These are phyloP conservation scores for Synergus gifuensis DNA, from an alignment of 2,888 invertebrate species.

Conservation along the genomic window DNA sequence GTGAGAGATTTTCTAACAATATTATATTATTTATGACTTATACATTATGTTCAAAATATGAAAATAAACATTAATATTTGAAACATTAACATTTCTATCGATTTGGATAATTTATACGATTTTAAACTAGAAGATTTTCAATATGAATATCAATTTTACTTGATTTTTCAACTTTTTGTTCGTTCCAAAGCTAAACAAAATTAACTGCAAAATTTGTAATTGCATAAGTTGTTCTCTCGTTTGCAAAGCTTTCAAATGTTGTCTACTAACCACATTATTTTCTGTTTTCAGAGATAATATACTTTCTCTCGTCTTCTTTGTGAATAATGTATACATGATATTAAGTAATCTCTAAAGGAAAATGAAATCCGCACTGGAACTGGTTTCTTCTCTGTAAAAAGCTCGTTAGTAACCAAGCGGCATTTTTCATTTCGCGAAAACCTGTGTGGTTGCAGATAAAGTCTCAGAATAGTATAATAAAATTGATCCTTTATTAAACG, in stretches of 20 bases:
- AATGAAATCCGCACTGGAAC: neutral
- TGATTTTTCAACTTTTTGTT: neutral
- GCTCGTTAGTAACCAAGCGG: neutral
- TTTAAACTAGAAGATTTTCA: too few relatives aligned
- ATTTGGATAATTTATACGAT: too few relatives aligned
- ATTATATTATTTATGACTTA: neutral
- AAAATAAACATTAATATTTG: too few relatives aligned
- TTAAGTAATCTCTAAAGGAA: slow-evolving; percentile 8
- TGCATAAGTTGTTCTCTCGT: neutral
- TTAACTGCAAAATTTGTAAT: neutral
- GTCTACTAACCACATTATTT: neutral
- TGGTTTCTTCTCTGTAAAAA: neutral
- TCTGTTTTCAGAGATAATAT: neutral
- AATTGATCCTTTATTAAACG: neutral
- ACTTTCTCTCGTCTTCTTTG: neutral
- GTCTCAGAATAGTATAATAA: neutral
- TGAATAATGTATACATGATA: slow-evolving; percentile 18
- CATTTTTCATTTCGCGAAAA: neutral
- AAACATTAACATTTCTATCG: too few relatives aligned
- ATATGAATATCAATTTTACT: neutral
- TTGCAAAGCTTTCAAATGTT: neutral
- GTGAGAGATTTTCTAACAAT: neutral
- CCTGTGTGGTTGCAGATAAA: neutral
- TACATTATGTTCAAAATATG: neutral
- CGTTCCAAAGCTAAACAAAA: neutral